Evolutionary conservation across 2,113 vertebrate genomes (phyloP).

Genomic region (Boulengeromyrus knoepffleri): DNA sequence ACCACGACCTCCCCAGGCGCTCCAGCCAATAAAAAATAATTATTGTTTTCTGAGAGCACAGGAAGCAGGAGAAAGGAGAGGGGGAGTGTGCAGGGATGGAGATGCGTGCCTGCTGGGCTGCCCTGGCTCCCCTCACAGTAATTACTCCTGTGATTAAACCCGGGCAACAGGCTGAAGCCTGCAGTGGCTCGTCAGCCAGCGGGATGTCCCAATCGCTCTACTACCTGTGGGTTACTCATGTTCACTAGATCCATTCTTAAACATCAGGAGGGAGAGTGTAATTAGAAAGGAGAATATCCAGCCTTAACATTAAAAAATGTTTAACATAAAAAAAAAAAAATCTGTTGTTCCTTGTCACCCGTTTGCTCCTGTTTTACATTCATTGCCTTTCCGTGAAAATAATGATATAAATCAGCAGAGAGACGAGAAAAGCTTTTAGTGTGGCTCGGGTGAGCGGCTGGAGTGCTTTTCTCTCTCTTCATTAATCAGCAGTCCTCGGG

Average conservation of each 20-base stretch:
- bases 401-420: slow-evolving; percentile 44
- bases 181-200: slow-evolving; percentile 18
- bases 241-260: neutral
- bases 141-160: slow-evolving; percentile 15
- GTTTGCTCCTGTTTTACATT: slow-evolving; percentile 3
- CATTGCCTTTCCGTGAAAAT: slow-evolving; percentile 33
- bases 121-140: neutral
- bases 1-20: slow-evolving; percentile 55
- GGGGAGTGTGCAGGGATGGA: slow-evolving; percentile 13
- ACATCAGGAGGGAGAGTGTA: neutral
- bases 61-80: slow-evolving; percentile 26
- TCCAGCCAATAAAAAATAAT: slow-evolving; percentile 48
- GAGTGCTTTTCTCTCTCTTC: slow-evolving; percentile 47
- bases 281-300: slow-evolving; percentile 1
- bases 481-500: slow-evolving; percentile 56
- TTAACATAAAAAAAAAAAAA: too few relatives aligned
- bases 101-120: neutral
- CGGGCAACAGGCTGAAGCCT: slow-evolving; percentile 24
- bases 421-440: slow-evolving; percentile 51
- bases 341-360: neutral
- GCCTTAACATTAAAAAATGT: neutral
- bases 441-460: slow-evolving; percentile 48
- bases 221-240: neutral
- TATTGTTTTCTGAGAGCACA: slow-evolving; percentile 32
- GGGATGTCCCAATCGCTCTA: neutral